A percentile compares a stretch with the other conserved stretches of the same genome.
Evolutionary conservation across 2,888 invertebrate genomes (phyloP).

Genomic region (Catocala fraxini): DNA sequence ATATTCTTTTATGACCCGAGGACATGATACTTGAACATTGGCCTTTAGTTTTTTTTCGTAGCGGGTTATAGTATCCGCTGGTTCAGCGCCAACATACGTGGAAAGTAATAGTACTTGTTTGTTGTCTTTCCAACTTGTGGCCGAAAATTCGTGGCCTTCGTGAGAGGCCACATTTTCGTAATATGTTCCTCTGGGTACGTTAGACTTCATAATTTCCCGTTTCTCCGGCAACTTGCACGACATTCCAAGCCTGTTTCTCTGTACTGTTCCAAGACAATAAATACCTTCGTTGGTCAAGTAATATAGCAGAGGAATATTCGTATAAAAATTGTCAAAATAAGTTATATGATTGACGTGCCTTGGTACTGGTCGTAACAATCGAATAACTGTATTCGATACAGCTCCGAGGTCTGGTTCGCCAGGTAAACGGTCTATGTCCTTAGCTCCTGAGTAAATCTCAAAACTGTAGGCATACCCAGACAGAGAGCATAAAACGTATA

Average conservation of each 20-base stretch:
- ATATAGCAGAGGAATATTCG: constrained; percentile 54
- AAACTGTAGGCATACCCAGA: too few relatives aligned
- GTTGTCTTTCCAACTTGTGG: constrained; percentile 54
- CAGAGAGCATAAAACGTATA: too few relatives aligned
- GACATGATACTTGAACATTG: constrained; percentile 56
- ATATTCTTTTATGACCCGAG: constrained; percentile 51
- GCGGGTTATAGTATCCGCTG: constrained; percentile 29
- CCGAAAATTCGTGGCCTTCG: constrained; percentile 14
- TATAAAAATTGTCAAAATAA: constrained; percentile 41
- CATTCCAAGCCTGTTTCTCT: constrained; percentile 56
- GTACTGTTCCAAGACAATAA: constrained; percentile 58
- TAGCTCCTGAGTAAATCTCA: too few relatives aligned
- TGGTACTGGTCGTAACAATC: too few relatives aligned
- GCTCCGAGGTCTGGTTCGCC: too few relatives aligned
- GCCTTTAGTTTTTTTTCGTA: constrained; percentile 49
- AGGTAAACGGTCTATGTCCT: too few relatives aligned
- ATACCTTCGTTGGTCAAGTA: constrained; percentile 55
- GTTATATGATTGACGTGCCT: too few relatives aligned
- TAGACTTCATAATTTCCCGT: constrained; percentile 18
- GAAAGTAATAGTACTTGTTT: constrained; percentile 56
- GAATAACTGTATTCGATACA: too few relatives aligned
- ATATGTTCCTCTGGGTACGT: not conserved
- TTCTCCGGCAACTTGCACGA: constrained; percentile 29
- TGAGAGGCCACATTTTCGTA: constrained; percentile 25
- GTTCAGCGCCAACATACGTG: constrained; percentile 59